These are phyloP conservation scores for Epinephelus moara DNA, from an alignment of 2,113 vertebrate species.

Conservation along the genomic window DNA sequence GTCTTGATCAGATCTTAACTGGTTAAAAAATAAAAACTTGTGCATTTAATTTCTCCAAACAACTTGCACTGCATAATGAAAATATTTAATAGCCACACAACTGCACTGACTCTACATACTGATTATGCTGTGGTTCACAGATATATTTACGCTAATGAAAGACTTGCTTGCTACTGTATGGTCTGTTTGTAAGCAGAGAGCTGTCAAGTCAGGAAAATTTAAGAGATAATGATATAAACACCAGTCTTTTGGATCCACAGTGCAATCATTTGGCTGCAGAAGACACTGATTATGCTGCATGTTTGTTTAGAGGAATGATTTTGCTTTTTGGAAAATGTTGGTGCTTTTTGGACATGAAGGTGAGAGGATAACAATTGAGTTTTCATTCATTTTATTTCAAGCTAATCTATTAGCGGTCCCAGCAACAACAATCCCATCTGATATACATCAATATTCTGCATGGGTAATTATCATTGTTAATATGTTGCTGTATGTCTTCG, in stretches of 20 bases:
- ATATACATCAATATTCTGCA: background rate
- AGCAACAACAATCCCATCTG: background rate
- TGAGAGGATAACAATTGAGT: background rate
- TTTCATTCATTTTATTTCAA: background rate
- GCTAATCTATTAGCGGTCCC: background rate
- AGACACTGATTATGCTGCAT: slow-evolving; percentile 5
- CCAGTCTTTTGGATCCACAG: slow-evolving; percentile 11
- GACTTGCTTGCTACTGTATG: slow-evolving; percentile 24
- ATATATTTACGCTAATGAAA: slow-evolving; percentile 47
- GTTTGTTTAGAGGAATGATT: slow-evolving; percentile 12
- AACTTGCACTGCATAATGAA: background rate
- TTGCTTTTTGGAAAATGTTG: background rate
- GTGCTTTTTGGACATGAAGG: background rate
- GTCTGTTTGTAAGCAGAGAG: slow-evolving; percentile 38
- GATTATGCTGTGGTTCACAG: slow-evolving; percentile 32
- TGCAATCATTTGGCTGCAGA: slow-evolving; percentile 19
- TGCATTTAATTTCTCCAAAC: background rate
- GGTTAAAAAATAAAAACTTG: no score
- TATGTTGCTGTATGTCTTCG: background rate
- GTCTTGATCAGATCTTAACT: background rate
- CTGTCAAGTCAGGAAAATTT: slow-evolving; percentile 23
- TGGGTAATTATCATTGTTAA: background rate
- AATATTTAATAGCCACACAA: background rate
- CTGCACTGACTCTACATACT: slow-evolving; percentile 8
- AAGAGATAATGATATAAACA: slow-evolving; percentile 37